Evolutionary conservation across 2,797 vertebrate genomes (phyloP), one percentile per base, ranked within the genome.

Genomic region (Lemur catta): DNA sequence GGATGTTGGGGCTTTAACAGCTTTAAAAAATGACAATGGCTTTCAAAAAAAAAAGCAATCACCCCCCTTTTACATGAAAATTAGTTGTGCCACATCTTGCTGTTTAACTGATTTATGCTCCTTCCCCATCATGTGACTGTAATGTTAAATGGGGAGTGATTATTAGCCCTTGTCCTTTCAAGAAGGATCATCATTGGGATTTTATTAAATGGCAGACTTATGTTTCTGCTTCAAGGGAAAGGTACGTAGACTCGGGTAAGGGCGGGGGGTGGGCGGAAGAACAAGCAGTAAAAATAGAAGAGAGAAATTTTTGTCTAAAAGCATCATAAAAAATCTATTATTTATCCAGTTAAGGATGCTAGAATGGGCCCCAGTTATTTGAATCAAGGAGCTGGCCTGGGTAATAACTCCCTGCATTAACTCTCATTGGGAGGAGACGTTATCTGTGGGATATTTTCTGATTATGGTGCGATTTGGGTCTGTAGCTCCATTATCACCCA

Each of bases 11-110:
- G 98, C 96, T 98, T 99, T 99, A 99, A 98, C 98, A 97, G 98
- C 98, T 99, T 98, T 94, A 97, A 98, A 98, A 98, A 97, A 97
- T 97, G 99, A 99, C 98, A 98, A 99, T 99, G 98, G 98, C 99
- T 99, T 99, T 98, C 92, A 96, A 98, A 94, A 99, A 99, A 99
- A 97, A 98, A 99, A 98, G 99, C 99, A 99, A 99, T 99, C 99
- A 99, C 98, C 98, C 98, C 50, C 98, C 98, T 98, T 99, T 99
- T 99, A 99, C 99, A 99, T 99, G 98, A 99, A 99, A 99, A 99
- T 99, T 99, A 99, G 99, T 99, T 98, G 98, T 98, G 98, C 98
- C 98, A 99, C 98, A 99, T 98, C 99, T 99, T 98, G 98, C 99
- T 96, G 99, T 98, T 99, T 98, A 99, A 98, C 99, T 99, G 99